Base-by-base conservation (phyloP, 2,113 vertebrate species). In the Cynoglossus semilaevis region DNA sequence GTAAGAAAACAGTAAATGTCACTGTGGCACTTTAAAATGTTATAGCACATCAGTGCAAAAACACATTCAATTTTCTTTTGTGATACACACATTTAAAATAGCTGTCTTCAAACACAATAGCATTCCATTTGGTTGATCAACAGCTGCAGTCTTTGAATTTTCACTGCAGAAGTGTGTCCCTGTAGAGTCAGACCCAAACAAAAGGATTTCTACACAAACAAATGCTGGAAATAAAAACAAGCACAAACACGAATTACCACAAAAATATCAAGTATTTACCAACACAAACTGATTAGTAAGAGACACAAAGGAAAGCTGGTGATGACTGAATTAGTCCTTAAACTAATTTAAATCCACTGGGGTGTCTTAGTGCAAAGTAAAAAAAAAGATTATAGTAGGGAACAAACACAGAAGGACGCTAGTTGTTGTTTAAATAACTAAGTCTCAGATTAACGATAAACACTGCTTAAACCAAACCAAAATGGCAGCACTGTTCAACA, bases 41-140 rank as follows among this genome's bases (percentile, higher is more conserved):
- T 38, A 12, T 3, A 12, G 16, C 19, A 56, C 42, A 43, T 41
- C 12, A 51, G 9, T 36, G 11, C 40, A 5, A 9, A 35, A 51
- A 14, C 0, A 58, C 58, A 62, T 15, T 63, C 52, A 40, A 10
- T 38, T 3, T 10, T n/a, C 60, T 55, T 51, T 22, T 52, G 51
- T 58, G 18, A 51, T 36, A 52, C 61, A 66, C 53, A 83, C 57
- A 68, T 73, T 79, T 67, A 29, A 68, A 70, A 51, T 10, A 8
- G 16, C 8, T 11, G 5, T 19, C n/a, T 49, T 55, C 13, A 44
- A 38, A 51, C 44, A 47, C 50, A 70, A 54, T 55, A 64, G 52
- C 22, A 1, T 67, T 76, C 71, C 79, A n/a, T 84, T 88, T 88
- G 79, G 79, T 82, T 63, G 50, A 55, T 67, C 0, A 12, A 58